A percentile compares a stretch with the other conserved stretches of the same genome.
phyloP scores from a whole-genome alignment of 2,888 invertebrate genomes.

The Heteromurus nitidus region DNA sequence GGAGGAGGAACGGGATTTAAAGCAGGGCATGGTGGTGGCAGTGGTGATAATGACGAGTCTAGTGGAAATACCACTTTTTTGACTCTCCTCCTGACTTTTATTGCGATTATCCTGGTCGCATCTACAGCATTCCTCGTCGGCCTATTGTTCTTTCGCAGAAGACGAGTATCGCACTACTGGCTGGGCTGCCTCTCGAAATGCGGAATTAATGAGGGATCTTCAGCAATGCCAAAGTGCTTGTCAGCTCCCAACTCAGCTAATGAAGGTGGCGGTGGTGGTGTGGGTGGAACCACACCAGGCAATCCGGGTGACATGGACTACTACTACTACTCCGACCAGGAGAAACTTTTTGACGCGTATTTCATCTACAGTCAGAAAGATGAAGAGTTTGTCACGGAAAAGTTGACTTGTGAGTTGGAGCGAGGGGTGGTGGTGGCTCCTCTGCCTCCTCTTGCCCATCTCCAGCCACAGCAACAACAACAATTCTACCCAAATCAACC shows the following conservation, averaged over 20 bases:
- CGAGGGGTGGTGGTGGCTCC: constrained; percentile 78
- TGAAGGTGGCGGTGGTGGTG: constrained; percentile 32
- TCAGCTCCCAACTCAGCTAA: constrained; percentile 36
- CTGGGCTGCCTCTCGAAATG: constrained; percentile 34
- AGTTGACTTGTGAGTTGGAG: constrained; percentile 87
- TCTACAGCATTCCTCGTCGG: constrained; percentile 26
- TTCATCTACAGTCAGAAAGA: constrained; percentile 92
- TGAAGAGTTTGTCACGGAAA: constrained; percentile 89
- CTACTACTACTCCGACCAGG: constrained; percentile 63
- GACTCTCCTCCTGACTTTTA: constrained; percentile 40
- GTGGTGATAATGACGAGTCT: constrained; percentile 5
- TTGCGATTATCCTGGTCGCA: constrained; percentile 51
- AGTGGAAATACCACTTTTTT: constrained; percentile 58
- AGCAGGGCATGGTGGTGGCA: constrained; percentile 14
- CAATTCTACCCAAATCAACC: constrained; percentile 17
- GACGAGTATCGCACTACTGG: constrained; percentile 20
- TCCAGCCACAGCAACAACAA: constrained; percentile 22
- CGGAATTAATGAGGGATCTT: constrained; percentile 75
- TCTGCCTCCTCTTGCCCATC: constrained; percentile 74
- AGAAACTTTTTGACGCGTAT: constrained; percentile 85
- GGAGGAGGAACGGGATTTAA: constrained; percentile 50
- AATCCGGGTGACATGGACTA: constrained; percentile 23
- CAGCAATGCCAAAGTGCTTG: constrained; percentile 39
- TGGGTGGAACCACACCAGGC: constrained; percentile 1
- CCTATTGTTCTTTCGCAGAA: constrained; percentile 27